phyloP scores from a whole-genome alignment of 2,113 vertebrate species.

The Eonycteris spelaea region DNA sequence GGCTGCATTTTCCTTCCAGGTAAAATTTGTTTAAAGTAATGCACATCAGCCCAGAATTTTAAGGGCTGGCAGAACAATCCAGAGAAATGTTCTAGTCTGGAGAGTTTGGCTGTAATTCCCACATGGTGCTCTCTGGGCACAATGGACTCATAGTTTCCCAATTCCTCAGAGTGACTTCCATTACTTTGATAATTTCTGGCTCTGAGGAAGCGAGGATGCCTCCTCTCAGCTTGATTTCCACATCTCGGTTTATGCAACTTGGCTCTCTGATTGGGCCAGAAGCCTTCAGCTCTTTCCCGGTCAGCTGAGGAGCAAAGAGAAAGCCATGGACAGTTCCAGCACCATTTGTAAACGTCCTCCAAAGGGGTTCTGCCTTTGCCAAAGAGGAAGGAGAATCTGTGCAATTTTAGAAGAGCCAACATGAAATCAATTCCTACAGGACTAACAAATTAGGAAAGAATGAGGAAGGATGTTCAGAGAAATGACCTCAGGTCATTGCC shows the following conservation, averaged over 20 bases:
- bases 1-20: not conserved
- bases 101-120: not conserved
- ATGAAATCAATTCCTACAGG: not conserved
- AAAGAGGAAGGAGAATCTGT: not conserved
- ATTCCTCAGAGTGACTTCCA: not conserved
- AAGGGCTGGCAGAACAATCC: not conserved
- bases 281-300: not conserved
- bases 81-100: too few relatives aligned
- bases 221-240: not conserved
- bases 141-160: not conserved
- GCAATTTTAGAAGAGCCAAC: not conserved
- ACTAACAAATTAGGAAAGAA: not conserved
- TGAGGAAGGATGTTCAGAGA: not conserved
- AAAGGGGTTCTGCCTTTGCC: not conserved
- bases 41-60: not conserved
- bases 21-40: not conserved
- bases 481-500: not conserved
- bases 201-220: not conserved
- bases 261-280: not conserved
- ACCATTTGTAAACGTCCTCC: not conserved
- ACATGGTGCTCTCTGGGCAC: not conserved
- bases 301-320: not conserved
- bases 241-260: not conserved
- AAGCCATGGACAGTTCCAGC: not conserved
- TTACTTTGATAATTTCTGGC: not conserved